These are phyloP conservation scores for Morpho deidamia DNA, from an alignment of 2,888 invertebrate species.

Conservation along the genomic window DNA sequence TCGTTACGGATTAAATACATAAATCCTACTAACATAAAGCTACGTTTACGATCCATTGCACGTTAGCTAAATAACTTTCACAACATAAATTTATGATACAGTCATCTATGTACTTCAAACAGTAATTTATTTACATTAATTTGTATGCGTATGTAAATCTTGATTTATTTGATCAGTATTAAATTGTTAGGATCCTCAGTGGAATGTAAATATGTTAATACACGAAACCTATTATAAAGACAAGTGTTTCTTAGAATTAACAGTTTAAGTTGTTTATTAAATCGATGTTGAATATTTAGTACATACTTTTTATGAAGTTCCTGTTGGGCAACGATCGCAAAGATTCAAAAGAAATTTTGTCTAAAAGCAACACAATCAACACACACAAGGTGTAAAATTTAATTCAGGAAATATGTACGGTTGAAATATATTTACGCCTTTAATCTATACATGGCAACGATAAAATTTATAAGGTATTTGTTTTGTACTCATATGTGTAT, in stretches of 20 bases:
- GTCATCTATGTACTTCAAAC: background rate
- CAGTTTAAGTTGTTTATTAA: background rate
- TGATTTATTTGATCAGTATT: conserved; percentile 7
- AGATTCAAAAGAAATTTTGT: too few species aligned
- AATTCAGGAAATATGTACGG: too few species aligned
- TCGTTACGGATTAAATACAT: conserved; percentile 5
- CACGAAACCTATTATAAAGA: background rate
- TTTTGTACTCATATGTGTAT: too few species aligned
- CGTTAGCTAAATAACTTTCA: background rate
- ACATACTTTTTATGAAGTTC: background rate
- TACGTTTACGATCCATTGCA: conserved; percentile 7
- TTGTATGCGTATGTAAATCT: background rate
- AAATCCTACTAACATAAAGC: conserved; percentile 9
- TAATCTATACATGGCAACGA: background rate
- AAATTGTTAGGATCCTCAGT: conserved; percentile 2
- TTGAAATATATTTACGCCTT: too few species aligned
- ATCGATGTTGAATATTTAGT: background rate
- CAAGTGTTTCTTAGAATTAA: background rate
- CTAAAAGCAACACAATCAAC: too few species aligned
- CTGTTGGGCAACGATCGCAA: too few species aligned
- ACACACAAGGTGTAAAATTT: too few species aligned
- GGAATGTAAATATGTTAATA: conserved; percentile 3
- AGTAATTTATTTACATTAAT: background rate
- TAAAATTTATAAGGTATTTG: background rate
- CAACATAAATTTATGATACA: background rate